These are phyloP conservation scores for Aurelia sp. DNA, from an alignment of 30 jellyfish, hydroid and myxozoan genomes.

Conservation along the genomic window DNA sequence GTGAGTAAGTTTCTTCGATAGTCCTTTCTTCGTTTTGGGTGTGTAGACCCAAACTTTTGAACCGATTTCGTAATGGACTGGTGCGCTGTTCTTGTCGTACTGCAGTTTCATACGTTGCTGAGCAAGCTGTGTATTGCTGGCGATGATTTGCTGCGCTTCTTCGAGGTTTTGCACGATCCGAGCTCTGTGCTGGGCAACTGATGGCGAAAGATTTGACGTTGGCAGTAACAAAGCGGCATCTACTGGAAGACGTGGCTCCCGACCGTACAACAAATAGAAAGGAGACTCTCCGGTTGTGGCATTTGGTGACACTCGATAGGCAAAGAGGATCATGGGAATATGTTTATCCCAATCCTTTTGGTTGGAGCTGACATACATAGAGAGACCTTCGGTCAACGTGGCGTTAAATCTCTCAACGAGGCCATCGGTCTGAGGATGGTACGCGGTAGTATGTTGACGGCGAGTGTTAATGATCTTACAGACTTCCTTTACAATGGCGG, in stretches of 20 bases:
- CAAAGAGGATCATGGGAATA: too few species aligned
- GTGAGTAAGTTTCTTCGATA: too few species aligned
- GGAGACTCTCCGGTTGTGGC: constrained; percentile 56
- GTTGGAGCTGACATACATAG: constrained; percentile 44
- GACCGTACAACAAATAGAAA: constrained; percentile 39
- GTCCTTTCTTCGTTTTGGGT: too few species aligned
- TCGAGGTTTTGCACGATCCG: constrained; percentile 17
- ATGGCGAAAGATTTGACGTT: constrained; percentile 7
- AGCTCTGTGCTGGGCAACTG: constrained; percentile 36
- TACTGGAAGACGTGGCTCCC: constrained; percentile 36
- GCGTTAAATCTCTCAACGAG: too few species aligned
- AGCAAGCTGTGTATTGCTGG: constrained; percentile 48
- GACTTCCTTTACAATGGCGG: too few species aligned
- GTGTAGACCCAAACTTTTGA: too few species aligned
- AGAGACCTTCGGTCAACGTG: too few species aligned
- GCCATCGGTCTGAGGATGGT: too few species aligned
- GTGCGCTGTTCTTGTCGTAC: constrained; percentile 23
- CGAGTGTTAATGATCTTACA: too few species aligned
- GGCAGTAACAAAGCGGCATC: constrained; percentile 25
- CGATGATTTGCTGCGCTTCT: constrained; percentile 3
- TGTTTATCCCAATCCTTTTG: too few species aligned
- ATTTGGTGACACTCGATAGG: constrained; percentile 29
- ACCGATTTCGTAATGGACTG: not conserved
- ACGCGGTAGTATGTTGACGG: too few species aligned
- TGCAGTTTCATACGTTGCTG: constrained; percentile 49